phyloP scores from a whole-genome alignment of 2,797 vertebrate genomes.

The Enteromius anoplus region DNA sequence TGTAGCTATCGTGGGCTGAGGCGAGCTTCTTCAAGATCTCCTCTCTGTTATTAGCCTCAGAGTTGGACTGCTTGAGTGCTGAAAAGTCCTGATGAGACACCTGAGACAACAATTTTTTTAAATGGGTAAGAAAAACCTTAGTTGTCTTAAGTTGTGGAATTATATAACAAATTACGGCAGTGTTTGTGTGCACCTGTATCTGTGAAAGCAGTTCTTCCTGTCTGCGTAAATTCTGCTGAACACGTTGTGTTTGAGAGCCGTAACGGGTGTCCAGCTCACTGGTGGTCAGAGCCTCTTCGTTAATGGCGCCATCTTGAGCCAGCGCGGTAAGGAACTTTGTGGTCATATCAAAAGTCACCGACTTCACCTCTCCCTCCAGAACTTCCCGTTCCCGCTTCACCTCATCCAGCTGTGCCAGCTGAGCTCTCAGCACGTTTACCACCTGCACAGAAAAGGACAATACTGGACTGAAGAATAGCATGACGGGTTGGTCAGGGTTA shows the following conservation, averaged over 20 bases:
- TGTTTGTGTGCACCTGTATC: slow-evolving; percentile 64
- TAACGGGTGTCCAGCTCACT: slow-evolving; percentile 89
- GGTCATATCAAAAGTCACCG: slow-evolving; percentile 94
- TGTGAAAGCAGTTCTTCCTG: slow-evolving; percentile 91
- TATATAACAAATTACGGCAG: neutral
- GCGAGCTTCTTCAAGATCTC: slow-evolving; percentile 97
- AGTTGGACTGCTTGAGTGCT: slow-evolving; percentile 94
- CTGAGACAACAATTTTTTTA: slow-evolving; percentile 64
- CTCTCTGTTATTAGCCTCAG: slow-evolving; percentile 92
- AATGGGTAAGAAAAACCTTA: neutral
- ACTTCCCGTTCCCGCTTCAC: slow-evolving; percentile 90
- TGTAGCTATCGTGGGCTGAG: slow-evolving; percentile 94
- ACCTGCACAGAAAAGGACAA: slow-evolving; percentile 74
- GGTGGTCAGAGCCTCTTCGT: slow-evolving; percentile 90
- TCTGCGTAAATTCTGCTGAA: slow-evolving; percentile 85
- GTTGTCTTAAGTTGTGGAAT: neutral
- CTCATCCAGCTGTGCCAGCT: slow-evolving; percentile 86
- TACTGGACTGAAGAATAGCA: neutral
- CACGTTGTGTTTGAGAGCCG: slow-evolving; percentile 84
- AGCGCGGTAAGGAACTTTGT: slow-evolving; percentile 89
- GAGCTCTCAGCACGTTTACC: slow-evolving; percentile 87
- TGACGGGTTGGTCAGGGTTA: neutral
- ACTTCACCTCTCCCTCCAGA: slow-evolving; percentile 91
- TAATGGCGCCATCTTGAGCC: slow-evolving; percentile 90
- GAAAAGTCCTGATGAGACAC: slow-evolving; percentile 95